Evolutionary conservation across 2,113 vertebrate genomes (phyloP).

Genomic region (Trichechus manatus): DNA sequence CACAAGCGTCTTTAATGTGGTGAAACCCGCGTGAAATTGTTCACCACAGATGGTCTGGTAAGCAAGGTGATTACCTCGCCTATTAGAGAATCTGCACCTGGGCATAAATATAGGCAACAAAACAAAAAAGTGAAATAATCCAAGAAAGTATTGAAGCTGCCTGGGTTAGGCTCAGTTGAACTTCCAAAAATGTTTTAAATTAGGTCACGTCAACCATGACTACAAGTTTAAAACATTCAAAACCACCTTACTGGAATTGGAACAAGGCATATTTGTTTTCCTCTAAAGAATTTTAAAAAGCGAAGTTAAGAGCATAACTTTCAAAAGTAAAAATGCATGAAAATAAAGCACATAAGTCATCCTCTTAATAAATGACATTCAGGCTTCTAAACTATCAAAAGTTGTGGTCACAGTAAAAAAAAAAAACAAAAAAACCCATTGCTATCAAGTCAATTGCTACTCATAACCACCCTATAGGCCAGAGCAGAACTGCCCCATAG

Average conservation of each 20-base stretch:
- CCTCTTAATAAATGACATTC: background rate
- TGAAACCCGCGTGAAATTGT: no score
- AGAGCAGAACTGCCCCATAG: no score
- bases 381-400: background rate
- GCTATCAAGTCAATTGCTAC: no score
- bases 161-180: conserved; percentile 60
- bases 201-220: conserved; percentile 76
- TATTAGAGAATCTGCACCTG: no score
- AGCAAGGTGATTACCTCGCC: no score
- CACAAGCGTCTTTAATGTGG: no score
- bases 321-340: conserved; percentile 74
- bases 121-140: conserved; percentile 22
- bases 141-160: conserved; percentile 33
- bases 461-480: no score
- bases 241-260: conserved; percentile 75
- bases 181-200: conserved; percentile 83
- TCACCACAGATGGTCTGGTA: no score
- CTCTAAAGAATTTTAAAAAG: conserved; percentile 70
- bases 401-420: background rate
- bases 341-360: background rate
- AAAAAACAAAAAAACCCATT: no score
- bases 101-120: background rate
- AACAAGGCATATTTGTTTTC: conserved; percentile 75
- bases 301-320: conserved; percentile 74
- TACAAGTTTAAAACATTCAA: conserved; percentile 78